These are phyloP conservation scores for Nothocercus nigrocapillus DNA, from an alignment of 2,113 vertebrate species.

Conservation along the genomic window DNA sequence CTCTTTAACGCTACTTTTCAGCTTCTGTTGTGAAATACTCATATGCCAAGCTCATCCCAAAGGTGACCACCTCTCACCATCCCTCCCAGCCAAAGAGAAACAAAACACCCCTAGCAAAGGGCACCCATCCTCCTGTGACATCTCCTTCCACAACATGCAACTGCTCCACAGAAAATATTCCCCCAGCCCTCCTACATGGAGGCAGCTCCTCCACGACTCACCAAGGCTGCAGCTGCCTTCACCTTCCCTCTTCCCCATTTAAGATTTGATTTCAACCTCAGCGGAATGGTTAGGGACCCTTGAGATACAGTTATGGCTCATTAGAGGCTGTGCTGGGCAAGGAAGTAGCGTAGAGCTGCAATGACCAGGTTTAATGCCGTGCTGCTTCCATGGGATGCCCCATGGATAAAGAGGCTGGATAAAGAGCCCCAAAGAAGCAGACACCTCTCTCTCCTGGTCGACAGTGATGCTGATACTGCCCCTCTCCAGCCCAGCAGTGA, in stretches of 20 bases:
- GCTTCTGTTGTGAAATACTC: background rate
- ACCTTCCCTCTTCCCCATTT: background rate
- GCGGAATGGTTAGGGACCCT: slow-evolving; percentile 27
- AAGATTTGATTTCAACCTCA: slow-evolving; percentile 29
- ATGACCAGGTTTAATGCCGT: background rate
- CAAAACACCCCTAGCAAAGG: background rate
- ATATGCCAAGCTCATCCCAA: background rate
- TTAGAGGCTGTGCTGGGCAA: background rate
- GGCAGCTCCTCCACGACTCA: rapidly evolving
- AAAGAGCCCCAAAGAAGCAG: background rate
- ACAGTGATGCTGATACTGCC: background rate
- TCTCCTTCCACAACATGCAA: background rate
- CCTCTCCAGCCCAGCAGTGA: background rate
- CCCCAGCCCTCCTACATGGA: rapidly evolving
- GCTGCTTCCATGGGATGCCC: background rate
- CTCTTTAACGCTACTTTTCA: background rate
- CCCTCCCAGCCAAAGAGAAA: background rate
- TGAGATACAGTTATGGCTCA: slow-evolving; percentile 25
- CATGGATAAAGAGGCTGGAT: background rate
- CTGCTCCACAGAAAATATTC: background rate
- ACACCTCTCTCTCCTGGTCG: rapidly evolving
- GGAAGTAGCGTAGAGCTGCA: background rate
- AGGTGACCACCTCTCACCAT: background rate
- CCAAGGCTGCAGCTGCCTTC: background rate
- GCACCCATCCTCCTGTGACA: background rate